A percentile compares a stretch with the other conserved stretches of the same genome.
Evolutionary conservation across 2,113 vertebrate species (phyloP).

Genomic region (Buteo buteo): DNA sequence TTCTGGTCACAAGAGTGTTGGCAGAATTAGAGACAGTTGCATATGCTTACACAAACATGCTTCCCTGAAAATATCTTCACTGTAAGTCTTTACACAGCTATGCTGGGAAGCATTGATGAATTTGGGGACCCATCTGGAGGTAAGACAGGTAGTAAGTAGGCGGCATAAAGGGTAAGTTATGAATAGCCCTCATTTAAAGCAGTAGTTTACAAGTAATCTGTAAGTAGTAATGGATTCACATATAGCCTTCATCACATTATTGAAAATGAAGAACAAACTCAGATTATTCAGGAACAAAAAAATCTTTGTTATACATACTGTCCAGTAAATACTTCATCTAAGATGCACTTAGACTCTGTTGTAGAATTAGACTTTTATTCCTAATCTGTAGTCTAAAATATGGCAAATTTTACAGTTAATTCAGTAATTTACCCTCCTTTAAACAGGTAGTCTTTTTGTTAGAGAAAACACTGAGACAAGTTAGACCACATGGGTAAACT

Average conservation of each 20-base stretch:
- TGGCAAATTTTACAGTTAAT: not conserved
- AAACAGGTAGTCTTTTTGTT: not conserved
- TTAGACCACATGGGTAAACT: not conserved
- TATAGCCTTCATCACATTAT: not conserved
- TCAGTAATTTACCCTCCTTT: not conserved
- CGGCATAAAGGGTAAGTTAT: not conserved
- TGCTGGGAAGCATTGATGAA: not conserved
- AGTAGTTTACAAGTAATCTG: not conserved
- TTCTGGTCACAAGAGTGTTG: not conserved
- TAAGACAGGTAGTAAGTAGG: not conserved
- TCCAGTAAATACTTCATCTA: not conserved
- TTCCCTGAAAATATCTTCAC: not conserved
- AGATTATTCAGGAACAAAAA: not conserved
- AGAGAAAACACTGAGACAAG: not conserved
- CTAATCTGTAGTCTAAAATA: not conserved
- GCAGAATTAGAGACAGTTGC: not conserved
- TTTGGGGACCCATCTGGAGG: not conserved
- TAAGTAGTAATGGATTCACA: not conserved
- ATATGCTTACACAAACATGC: not conserved
- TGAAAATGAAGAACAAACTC: not conserved
- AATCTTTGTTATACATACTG: not conserved
- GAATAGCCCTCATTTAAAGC: not conserved
- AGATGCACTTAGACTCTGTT: not conserved
- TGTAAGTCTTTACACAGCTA: not conserved
- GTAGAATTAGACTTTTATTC: not conserved